Conservation (phyloP, 2,113 vertebrate species). For the Prinia subflava region DNA sequence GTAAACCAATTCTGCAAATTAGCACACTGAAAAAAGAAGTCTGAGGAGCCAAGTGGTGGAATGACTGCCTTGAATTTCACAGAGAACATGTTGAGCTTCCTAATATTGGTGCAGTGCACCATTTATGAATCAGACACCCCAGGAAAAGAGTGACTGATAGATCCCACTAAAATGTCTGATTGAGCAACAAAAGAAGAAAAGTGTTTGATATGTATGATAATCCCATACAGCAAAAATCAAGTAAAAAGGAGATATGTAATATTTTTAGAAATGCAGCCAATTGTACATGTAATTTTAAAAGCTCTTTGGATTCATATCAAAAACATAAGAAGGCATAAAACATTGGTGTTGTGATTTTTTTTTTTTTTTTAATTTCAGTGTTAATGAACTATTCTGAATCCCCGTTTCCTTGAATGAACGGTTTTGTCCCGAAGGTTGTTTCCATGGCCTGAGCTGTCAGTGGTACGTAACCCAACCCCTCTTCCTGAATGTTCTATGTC, state of each 20-base stretch:
- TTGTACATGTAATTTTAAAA: not conserved
- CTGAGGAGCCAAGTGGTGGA: not conserved
- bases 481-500: too few species aligned
- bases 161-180: not conserved
- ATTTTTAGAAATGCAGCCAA: not conserved
- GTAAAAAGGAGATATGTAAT: not conserved
- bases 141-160: not conserved
- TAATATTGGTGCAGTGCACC: not conserved
- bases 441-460: too few species aligned
- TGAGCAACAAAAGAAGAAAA: not conserved
- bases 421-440: too few species aligned
- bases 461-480: too few species aligned
- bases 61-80: not conserved
- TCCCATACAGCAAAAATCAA: not conserved
- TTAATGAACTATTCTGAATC: too few species aligned
- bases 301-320: not conserved
- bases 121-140: not conserved
- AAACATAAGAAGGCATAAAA: not conserved
- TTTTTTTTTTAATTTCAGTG: too few species aligned
- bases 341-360: too few species aligned
- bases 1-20: slow-evolving; percentile 51
- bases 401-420: too few species aligned
- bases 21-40: not conserved
- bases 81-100: not conserved
- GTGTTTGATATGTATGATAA: not conserved